Evolutionary conservation across 2,113 vertebrate genomes (phyloP), one percentile per base, ranked within the genome.

Genomic region (Lycaon pictus): DNA sequence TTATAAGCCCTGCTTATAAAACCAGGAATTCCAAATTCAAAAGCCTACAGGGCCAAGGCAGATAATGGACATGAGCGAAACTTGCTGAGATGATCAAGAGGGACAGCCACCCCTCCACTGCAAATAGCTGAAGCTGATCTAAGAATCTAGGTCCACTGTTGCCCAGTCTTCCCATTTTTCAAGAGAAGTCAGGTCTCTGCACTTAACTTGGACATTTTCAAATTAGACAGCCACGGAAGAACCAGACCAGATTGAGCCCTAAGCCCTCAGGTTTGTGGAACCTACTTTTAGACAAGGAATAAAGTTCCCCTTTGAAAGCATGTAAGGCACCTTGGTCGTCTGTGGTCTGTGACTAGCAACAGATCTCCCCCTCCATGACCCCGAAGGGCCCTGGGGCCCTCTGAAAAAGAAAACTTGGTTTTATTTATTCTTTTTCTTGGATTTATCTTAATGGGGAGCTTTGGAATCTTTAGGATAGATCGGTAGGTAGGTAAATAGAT

Each of bases 401-500:
- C 71, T 65, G 74, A 62, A 91, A 72, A 91, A n/a, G n/a, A 97
- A 92, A 43, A 13, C 56, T 72, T 69, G 11, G 16, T 29, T 84
- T 96, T 97, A 51, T 13, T 82, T 58, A 55, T 27, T 63, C 19
- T 79, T 79, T 55, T 81, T 29, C 58, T 92, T 90, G 83, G 79
- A 19, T 90, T 81, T 88, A 80, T 96, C 27, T 95, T 89, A 96
- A 88, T 53, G 71, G 90, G 77, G 35, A 27, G 63, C n/a, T 79
- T 90, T 92, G 60, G 29, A 92, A 86, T 90, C 27, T 37, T 69
- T 69, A 69, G 9, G 67, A n/a, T 69, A 69, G 11, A 27, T 27
- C 3, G 62, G 27, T 63, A 27, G 25, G 5, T 63, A 63, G 63
- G 6, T 15, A 63, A 11, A 15, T 65, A 15, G 32, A 35, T 13